These are phyloP conservation scores for Myathropa florea DNA, from an alignment of 2,888 invertebrate genomes.

Conservation along the genomic window DNA sequence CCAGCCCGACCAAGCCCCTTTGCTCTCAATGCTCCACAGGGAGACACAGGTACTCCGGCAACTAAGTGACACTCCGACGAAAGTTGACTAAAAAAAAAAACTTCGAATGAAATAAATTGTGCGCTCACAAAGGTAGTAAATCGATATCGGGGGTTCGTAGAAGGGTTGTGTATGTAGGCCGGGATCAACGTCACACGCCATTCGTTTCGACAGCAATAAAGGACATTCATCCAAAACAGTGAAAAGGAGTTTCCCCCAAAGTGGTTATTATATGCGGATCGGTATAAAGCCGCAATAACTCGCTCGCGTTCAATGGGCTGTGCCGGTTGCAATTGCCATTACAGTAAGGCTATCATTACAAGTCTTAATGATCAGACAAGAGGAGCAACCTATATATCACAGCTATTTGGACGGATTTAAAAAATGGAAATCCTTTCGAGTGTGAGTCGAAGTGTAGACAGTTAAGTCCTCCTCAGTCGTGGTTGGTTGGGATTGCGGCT, in stretches of 20 bases:
- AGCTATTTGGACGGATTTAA: slow-evolving; percentile 34
- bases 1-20: neutral
- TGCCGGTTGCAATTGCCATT: slow-evolving; percentile 14
- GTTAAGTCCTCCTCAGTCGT: slow-evolving; percentile 35
- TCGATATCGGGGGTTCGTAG: slow-evolving; percentile 45
- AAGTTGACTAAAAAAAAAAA: neutral
- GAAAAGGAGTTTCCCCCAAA: slow-evolving; percentile 30
- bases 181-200: slow-evolving; percentile 47
- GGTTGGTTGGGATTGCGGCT: neutral
- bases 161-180: slow-evolving; percentile 39
- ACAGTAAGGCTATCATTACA: neutral
- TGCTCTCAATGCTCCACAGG: slow-evolving; percentile 2
- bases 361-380: slow-evolving; percentile 10
- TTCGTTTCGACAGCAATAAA: slow-evolving; percentile 53
- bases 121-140: slow-evolving; percentile 35
- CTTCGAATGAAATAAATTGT: slow-evolving; percentile 28
- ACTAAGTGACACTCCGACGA: slow-evolving; percentile 44
- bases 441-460: slow-evolving; percentile 48
- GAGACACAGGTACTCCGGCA: neutral
- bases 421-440: slow-evolving; percentile 48
- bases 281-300: slow-evolving; percentile 54
- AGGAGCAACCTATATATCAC: neutral
- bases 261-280: slow-evolving; percentile 50
- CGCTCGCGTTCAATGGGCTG: slow-evolving; percentile 42
- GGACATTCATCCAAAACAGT: slow-evolving; percentile 53